These are phyloP conservation scores for Megalops atlanticus DNA, from an alignment of 2,113 vertebrate genomes.

Conservation along the genomic window DNA sequence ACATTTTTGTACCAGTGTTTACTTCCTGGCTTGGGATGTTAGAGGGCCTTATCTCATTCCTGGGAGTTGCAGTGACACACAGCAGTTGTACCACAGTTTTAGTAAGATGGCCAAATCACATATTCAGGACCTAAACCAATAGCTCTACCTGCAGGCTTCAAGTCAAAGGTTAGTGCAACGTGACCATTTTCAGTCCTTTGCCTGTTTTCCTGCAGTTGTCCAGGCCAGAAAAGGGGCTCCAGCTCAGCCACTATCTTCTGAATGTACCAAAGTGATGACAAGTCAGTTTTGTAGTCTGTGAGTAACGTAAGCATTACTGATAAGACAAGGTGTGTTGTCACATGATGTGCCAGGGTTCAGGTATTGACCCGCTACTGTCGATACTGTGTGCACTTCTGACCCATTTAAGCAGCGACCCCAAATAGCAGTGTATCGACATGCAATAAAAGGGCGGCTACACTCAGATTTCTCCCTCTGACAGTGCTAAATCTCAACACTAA, in stretches of 20 bases:
- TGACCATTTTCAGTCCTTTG: not conserved
- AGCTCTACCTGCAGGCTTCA: too few relatives aligned
- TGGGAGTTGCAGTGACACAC: not conserved
- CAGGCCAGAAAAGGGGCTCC: not conserved
- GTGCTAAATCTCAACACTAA: not conserved
- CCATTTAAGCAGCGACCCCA: not conserved
- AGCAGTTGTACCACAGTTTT: not conserved
- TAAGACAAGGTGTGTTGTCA: not conserved
- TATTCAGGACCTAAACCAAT: not conserved
- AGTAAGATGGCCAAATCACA: constrained; percentile 7
- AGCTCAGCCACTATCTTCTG: not conserved
- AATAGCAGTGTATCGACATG: not conserved
- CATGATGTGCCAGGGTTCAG: not conserved
- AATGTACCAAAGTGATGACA: not conserved
- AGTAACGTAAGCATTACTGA: not conserved
- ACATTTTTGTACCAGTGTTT: not conserved
- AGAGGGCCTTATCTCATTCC: constrained; percentile 11
- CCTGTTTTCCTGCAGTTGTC: not conserved
- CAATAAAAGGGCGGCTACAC: not conserved
- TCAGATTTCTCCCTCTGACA: not conserved
- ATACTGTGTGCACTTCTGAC: not conserved
- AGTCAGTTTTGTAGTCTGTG: not conserved
- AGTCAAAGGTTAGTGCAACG: not conserved
- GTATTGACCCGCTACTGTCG: not conserved
- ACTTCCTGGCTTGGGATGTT: not conserved